Base-by-base conservation (phyloP, 1,140 invertebrate species). In the Ectropis grisescens region DNA sequence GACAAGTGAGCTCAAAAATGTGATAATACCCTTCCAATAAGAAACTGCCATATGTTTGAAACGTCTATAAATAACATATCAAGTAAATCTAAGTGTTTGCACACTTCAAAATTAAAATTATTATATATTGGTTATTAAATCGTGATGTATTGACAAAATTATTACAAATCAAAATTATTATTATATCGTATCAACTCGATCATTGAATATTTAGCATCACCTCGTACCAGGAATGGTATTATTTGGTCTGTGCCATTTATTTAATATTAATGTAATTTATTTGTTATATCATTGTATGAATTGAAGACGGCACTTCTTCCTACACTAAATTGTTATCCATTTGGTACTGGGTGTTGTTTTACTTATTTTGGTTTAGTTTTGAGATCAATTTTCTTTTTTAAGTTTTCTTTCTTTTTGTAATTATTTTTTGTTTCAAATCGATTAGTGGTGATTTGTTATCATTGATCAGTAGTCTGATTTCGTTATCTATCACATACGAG, bases 241-340 rank as follows among this genome's bases (percentile, higher is more conserved):
- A 61, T 67, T 71, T 72, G 76, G 72, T 76, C 54, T 62, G 76
- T 81, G 76, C 76, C 76, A 81, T 81, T 59, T 75, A 80, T 75
- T 80, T 81, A 76, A 76, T 74, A 58, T 75, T 66, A 57, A 71
- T 51, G 35, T 67, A 66, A 72, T 72, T 74, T 71, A 72, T 72
- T n/a, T 62, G 55, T 60, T 71, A 50, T 72, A 30, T 61, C 50
- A 55, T 57, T 45, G 50, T 22, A 54, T 45, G 52, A 37, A 50
- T 47, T 53, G 55, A 39, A 33, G 59, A 31, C 51, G 66, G 64
- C 70, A 69, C 61, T 47, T 57, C 48, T 70, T 72, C 68, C 68
- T 75, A 54, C 6, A 50, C 50, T 64, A 56, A 71, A 72, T 74
- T 61, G 60, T 66, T 61, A 55, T 41, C 43, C 57, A 41, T 69